Base-by-base conservation (phyloP, 2,888 invertebrate genomes). In the Meloe dianella region DNA sequence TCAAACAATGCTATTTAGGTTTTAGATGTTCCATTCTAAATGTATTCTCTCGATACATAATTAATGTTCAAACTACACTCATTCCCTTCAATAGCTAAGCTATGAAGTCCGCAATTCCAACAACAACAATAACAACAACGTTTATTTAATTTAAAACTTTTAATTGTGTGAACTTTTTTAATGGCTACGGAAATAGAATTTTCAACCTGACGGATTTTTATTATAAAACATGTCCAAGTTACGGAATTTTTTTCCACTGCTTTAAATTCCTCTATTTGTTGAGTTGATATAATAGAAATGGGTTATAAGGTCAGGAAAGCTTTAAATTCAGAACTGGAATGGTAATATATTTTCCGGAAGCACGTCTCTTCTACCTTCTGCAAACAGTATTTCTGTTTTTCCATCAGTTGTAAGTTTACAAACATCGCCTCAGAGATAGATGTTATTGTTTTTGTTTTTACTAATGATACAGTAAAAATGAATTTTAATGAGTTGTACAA, bases 241-340 rank as follows among this genome's bases (percentile, higher is more conserved):
- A 22, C 8, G 7, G 0, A 22, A 4, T 20, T 20, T 1, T 20
- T 20, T 47, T 20, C 20, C 7, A n/a, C 8, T 47, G 5, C 9
- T 20, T 24, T 12, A 12, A 54, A 54, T 10, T 41, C 8, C 24
- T 22, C 24, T 54, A 12, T 54, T 24, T 54, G 24, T 54, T 35
- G 30, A 38, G 35, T 35, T 20, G 59, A 12, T 54, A 56, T 66
- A 63, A 66, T 63, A 57, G 57, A 63, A 66, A 66, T 60, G 60
- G 60, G 62, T 64, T 57, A 63, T 62, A 61, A 67, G 67, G 69
- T 67, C 65, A 65, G n/a, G 35, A 30, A 62, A 61, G 58, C 63
- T 67, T 70, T 70, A 65, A 67, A 70, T 70, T 70, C 67, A 67
- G 63, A 59, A 70, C 58, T 63, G 63, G 61, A 61, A 30, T 35